Evolutionary conservation across 2,797 vertebrate genomes (phyloP), one percentile per base, ranked within the genome.

Genomic region (Falco cherrug): DNA sequence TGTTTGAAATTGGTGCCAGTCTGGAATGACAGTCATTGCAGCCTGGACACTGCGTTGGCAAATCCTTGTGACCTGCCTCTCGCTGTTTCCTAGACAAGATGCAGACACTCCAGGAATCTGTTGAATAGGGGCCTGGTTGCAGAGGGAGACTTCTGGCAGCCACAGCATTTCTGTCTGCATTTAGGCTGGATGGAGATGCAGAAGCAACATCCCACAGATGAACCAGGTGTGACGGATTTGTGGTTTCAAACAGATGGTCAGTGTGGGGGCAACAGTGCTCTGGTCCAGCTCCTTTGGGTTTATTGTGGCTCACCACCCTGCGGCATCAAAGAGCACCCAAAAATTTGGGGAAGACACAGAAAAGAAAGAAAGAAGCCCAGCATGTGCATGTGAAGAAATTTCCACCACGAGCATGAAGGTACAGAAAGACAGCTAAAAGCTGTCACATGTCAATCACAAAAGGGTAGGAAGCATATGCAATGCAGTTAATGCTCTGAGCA

Each of bases 361-460:
- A n/a, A 45, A 45, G 43, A 45, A 45, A 45, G 43, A 45, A 45
- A 37, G 47, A 53, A 37, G 8, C 6, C 21, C 64, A 78, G 45
- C 20, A 29, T 84, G 31, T 43, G 45, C 89, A 41, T 71, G 45
- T 64, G 74, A 91, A 90, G 69, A 93, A 71, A 90, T 93, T 95
- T 89, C 51, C 50, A 70, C 53, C 17, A 20, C 70, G 71, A 92
- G 63, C 69, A 73, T 84, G 87, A 93, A 90, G 57, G 69, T 61
- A 56, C 33, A 90, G 87, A 80, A 68, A 89, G 93, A 90, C 94
- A 91, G 87, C 28, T 63, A 84, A 97, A 97, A 95, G 53, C 93
- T 97, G 95, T 95, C 94, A 91, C 37, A 8, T 24, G 73, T 97
- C 97, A 97, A 90, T 97, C 97, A 97, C 26, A 10, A 93, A 97